Conservation (phyloP, 1,140 invertebrate species). For the Drosophila ficusphila region DNA sequence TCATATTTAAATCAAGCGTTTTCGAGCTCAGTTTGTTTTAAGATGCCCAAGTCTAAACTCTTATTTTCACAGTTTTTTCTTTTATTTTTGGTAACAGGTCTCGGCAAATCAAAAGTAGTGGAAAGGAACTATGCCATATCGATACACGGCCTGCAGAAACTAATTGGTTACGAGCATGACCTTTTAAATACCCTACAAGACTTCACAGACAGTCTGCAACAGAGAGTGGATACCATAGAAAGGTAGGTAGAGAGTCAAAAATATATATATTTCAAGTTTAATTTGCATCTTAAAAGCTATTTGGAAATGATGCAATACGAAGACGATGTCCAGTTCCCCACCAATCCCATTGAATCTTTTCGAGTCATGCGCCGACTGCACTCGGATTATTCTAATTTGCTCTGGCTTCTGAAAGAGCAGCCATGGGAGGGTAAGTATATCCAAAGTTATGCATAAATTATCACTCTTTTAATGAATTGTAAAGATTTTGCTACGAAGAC, state of each 20-base stretch:
- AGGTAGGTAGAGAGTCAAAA: not conserved
- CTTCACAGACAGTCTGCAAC: not conserved
- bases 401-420: not conserved
- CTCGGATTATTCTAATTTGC: not conserved
- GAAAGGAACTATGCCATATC: not conserved
- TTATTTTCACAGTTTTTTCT: not conserved
- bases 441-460: not conserved
- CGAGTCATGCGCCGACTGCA: not conserved
- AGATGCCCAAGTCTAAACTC: not conserved
- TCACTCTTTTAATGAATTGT: not conserved
- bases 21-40: not conserved
- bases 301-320: not conserved
- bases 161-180: not conserved
- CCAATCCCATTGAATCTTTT: not conserved
- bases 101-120: not conserved
- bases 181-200: not conserved
- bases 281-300: not conserved
- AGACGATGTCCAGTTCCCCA: not conserved
- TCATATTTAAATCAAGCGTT: not conserved
- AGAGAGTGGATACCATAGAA: not conserved
- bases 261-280: not conserved
- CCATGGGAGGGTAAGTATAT: not conserved
- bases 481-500: not conserved
- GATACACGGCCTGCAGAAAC: not conserved
- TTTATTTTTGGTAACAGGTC: not conserved